Conservation (phyloP, 2,888 invertebrate genomes). For the Nipponacmea schrenckii region DNA sequence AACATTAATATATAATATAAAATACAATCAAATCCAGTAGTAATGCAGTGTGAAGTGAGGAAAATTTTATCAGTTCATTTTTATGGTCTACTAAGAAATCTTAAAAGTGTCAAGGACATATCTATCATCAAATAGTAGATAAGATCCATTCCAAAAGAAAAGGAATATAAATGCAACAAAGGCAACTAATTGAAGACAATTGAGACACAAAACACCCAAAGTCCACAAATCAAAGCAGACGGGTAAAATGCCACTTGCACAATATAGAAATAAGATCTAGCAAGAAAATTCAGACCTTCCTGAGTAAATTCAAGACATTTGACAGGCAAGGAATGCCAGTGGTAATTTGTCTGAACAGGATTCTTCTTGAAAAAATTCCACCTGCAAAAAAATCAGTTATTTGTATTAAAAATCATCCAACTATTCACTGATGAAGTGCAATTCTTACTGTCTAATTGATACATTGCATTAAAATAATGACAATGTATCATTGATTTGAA, state of each 20-base stretch:
- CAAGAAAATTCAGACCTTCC: constrained; percentile 64
- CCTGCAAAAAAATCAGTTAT: constrained; percentile 36
- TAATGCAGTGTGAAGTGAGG: neutral
- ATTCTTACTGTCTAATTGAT: neutral
- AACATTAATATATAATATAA: neutral
- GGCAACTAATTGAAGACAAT: too few relatives aligned
- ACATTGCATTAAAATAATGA: neutral
- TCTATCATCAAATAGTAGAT: too few relatives aligned
- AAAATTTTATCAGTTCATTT: neutral
- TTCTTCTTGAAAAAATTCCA: constrained; percentile 47
- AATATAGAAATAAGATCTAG: too few relatives aligned
- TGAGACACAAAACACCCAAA: too few relatives aligned
- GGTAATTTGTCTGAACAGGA: constrained; percentile 72
- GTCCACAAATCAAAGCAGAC: too few relatives aligned
- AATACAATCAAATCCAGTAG: neutral
- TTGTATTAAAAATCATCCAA: neutral
- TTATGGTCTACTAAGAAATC: too few relatives aligned
- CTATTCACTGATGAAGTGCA: too few relatives aligned
- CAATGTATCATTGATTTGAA: too few relatives aligned
- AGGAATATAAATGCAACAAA: too few relatives aligned
- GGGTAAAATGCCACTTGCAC: too few relatives aligned
- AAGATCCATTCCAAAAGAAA: too few relatives aligned
- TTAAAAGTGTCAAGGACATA: too few relatives aligned
- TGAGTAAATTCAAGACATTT: constrained; percentile 76
- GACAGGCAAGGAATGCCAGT: constrained; percentile 83